Percentiles rank a stretch among this genome's conserved stretches.
phyloP scores from a whole-genome alignment of 2,113 vertebrate genomes.

The Halcyon malimbica region DNA sequence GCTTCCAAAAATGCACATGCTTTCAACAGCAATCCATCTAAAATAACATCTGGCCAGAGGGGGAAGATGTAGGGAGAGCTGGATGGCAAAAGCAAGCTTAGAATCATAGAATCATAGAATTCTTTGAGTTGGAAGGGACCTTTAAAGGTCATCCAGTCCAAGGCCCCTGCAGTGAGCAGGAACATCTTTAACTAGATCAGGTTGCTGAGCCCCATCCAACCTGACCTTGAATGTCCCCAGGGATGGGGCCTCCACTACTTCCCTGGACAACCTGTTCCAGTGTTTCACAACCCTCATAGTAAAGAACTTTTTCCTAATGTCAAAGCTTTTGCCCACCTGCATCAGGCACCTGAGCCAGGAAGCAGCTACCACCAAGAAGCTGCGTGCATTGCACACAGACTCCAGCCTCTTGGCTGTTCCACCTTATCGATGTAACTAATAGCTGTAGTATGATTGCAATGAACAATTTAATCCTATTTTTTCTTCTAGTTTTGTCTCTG shows the following conservation, averaged over 20 bases:
- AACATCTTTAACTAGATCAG: too few relatives aligned
- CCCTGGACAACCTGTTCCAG: too few relatives aligned
- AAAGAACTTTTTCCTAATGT: too few relatives aligned
- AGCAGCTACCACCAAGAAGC: background rate
- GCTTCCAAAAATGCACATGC: background rate
- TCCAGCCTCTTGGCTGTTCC: background rate
- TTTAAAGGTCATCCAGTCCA: too few relatives aligned
- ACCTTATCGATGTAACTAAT: background rate
- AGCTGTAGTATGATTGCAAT: background rate
- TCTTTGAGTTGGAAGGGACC: too few relatives aligned
- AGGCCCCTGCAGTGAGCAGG: too few relatives aligned
- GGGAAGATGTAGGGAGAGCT: background rate
- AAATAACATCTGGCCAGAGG: background rate
- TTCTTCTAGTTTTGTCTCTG: background rate
- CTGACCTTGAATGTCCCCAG: too few relatives aligned
- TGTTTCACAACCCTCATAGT: too few relatives aligned
- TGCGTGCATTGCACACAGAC: background rate
- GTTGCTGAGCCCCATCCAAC: too few relatives aligned
- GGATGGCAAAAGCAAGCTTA: background rate
- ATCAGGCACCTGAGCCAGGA: background rate
- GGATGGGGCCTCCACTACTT: too few relatives aligned
- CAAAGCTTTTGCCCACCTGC: background rate
- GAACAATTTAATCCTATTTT: background rate
- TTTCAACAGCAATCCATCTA: background rate
- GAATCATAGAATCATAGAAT: too few relatives aligned